A percentile compares a stretch with the other conserved stretches of the same genome.
These are phyloP conservation scores for Cirrhinus molitorella DNA, from an alignment of 2,797 vertebrate species.

Conservation along the genomic window DNA sequence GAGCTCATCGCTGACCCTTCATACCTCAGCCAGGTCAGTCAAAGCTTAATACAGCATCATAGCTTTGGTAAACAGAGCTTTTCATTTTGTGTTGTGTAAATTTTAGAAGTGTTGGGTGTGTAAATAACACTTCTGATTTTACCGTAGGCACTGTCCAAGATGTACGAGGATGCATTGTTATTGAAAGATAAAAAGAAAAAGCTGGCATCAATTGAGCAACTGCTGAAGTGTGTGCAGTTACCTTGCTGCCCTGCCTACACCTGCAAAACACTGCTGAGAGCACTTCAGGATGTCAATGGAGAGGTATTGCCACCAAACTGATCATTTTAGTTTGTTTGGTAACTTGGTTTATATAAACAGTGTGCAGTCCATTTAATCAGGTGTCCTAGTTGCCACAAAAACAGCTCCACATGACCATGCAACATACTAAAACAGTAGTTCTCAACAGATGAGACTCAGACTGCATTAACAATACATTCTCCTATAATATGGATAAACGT, in stretches of 20 bases:
- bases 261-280: conserved; percentile 79
- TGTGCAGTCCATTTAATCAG: background rate
- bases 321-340: background rate
- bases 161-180: conserved; percentile 77
- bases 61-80: background rate
- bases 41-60: background rate
- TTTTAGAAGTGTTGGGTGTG: background rate
- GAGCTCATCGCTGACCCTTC: conserved; percentile 88
- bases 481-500: too few relatives aligned
- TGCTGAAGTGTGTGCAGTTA: conserved; percentile 77
- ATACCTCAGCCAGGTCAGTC: conserved; percentile 84
- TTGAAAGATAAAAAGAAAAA: conserved; percentile 74
- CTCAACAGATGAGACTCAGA: background rate
- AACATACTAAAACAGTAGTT: background rate
- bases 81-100: background rate
- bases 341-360: background rate
- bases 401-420: background rate
- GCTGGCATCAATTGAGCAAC: conserved; percentile 75
- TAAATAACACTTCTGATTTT: background rate
- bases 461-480: too few relatives aligned
- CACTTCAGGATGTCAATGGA: conserved; percentile 80
- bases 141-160: conserved; percentile 78
- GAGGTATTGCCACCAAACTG: conserved; percentile 76
- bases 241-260: conserved; percentile 85
- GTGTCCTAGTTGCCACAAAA: background rate